Evolutionary conservation across 2,113 vertebrate species (phyloP), one percentile per base, ranked within the genome.

Genomic region (Cathartes aura): DNA sequence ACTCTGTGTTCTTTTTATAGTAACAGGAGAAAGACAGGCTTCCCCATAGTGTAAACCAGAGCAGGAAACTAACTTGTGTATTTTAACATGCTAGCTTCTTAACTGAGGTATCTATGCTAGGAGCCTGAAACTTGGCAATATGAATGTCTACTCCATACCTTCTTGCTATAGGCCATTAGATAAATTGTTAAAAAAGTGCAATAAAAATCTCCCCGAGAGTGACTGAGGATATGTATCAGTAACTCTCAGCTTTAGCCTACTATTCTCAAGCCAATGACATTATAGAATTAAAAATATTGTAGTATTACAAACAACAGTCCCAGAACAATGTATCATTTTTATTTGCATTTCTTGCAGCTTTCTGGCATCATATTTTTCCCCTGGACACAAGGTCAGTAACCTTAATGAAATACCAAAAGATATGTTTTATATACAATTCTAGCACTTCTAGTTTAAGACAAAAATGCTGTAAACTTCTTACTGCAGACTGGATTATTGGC

Each of bases 381-480:
- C 62, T 74, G 86, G 53, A 86, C 27, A 73, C 30, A 52, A 83
- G 63, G 71, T 80, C 81, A 89, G 78, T 23, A 93, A 91, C 43
- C 59, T 88, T 93, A 95, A 95, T 91, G 79, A 96, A 97, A 95
- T 87, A 92, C 40, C n/a, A 86, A 62, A 45, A 67, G 30, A 50
- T 42, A 32, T 23, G 12, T 88, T 92, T 80, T 60, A 29, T 60
- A 89, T 22, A 90, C 38, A 58, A 82, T 78, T 79, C 32, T 52
- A 87, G 20, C 56, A 55, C 48, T 95, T 32, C 36, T 78, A 45
- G 32, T 95, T 95, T 87, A 90, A 89, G 86, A 82, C 68, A 75
- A 59, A 92, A 68, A 53, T 53, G 29, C 34, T 93, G 59, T 64
- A 85, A 87, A 73, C n/a, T 67, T 85, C 71, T 95, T 43, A 64